Conservation (phyloP, 2,888 invertebrate genomes). For the Zootermopsis nevadensis region DNA sequence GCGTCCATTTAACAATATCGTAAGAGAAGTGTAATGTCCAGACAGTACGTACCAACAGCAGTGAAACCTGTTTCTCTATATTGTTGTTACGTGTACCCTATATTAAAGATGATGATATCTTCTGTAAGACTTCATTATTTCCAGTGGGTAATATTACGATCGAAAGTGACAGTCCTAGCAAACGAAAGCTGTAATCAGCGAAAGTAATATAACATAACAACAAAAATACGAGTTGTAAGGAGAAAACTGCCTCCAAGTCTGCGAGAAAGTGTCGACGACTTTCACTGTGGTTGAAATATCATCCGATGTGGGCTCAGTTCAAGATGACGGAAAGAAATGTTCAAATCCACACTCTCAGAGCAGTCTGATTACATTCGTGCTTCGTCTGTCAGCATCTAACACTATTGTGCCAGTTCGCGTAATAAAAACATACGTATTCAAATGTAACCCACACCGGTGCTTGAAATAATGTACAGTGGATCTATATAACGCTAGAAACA, state of each 20-base stretch:
- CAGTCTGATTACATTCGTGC: too few species aligned
- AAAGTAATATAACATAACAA: conserved; percentile 37
- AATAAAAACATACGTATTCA: too few species aligned
- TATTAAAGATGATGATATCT: not conserved
- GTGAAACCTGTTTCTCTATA: not conserved
- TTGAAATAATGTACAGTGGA: too few species aligned
- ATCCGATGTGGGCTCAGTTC: conserved; percentile 11
- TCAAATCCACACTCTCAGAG: not conserved
- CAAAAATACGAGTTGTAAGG: conserved; percentile 31
- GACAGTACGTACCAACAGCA: not conserved
- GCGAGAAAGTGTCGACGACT: conserved; percentile 38
- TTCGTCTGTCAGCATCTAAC: too few species aligned
- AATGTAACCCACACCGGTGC: too few species aligned
- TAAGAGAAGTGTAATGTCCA: not conserved
- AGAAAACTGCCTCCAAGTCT: conserved; percentile 32
- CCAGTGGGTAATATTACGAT: not conserved
- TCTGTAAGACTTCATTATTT: not conserved
- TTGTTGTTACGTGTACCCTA: not conserved
- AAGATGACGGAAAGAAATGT: not conserved
- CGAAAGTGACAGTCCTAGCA: conserved; percentile 35
- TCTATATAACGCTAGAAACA: too few species aligned
- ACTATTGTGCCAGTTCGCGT: too few species aligned
- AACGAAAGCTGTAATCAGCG: conserved; percentile 37
- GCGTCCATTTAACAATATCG: too few species aligned
- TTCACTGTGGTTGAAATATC: conserved; percentile 35